Base-by-base conservation (phyloP, 2,888 invertebrate species). In the Trichacis sp. region DNA sequence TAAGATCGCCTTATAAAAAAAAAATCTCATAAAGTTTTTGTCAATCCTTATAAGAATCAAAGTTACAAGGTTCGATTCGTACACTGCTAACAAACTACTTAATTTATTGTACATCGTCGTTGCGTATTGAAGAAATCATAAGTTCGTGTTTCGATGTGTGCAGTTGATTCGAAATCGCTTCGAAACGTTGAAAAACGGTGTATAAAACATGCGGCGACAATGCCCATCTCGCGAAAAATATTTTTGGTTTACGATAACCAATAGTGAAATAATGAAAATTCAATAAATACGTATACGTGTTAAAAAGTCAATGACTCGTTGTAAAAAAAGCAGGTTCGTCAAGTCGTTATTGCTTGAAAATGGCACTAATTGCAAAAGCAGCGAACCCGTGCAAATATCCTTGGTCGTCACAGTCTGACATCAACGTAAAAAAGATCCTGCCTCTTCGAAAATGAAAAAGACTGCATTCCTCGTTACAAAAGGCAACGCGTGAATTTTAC, bases 301-400 rank as follows among this genome's bases (percentile, higher is more conserved):
- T 15, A 15, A 42, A 42, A 64, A 64, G 53, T 24, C 48, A 45
- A 47, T 48, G 47, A 38, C 54, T 66, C 66, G 66, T 61, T 66
- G 66, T 66, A 30, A 19, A 33, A 43, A 24, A 24, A 43, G 43
- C 18, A 18, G 43, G n/a, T 14, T 15, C 6, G 12, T 14, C 14
- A 15, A 40, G 12, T 79, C 15, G 15, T 40, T 81, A 81, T 80
- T 81, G 77, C 79, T 82, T 80, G 77, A 80, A 77, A 79, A 83
- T 83, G 83, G 83, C 82, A 83, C 82, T 82, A 77, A 79, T 80
- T 77, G 55, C 58, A 58, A n/a, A n/a, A n/a, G n/a, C n/a, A n/a
- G n/a, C n/a, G n/a, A n/a, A n/a, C n/a, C n/a, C n/a, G n/a, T n/a
- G n/a, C n/a, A n/a, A n/a, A n/a, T n/a, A n/a, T n/a, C n/a, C n/a